Conservation (phyloP, 2,113 vertebrate species). For the Salvelinus fontinalis region DNA sequence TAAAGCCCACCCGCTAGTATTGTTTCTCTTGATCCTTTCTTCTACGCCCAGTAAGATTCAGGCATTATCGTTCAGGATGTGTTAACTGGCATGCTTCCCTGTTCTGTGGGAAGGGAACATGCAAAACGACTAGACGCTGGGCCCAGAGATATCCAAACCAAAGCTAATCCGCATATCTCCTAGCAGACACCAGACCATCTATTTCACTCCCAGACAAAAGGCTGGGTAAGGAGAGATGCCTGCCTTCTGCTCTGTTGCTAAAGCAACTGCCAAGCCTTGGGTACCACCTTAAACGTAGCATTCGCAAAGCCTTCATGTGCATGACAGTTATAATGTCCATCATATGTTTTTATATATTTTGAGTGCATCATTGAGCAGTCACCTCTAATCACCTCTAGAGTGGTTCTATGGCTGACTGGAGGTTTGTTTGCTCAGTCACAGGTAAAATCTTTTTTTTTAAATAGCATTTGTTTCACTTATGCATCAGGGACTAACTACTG, state of each 20-base stretch:
- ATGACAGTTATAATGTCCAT: too few species aligned
- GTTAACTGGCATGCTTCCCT: slow-evolving; percentile 39
- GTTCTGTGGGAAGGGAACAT: slow-evolving; percentile 37
- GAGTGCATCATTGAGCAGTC: too few species aligned
- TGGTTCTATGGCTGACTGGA: too few species aligned
- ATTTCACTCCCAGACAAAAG: slow-evolving; percentile 33
- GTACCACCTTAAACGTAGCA: too few species aligned
- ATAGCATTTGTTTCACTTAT: not conserved
- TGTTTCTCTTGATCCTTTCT: slow-evolving; percentile 17
- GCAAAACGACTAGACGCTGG: slow-evolving; percentile 51
- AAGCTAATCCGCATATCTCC: slow-evolving; percentile 39
- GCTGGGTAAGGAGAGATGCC: too few species aligned
- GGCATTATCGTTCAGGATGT: slow-evolving; percentile 15
- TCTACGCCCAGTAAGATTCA: slow-evolving; percentile 14
- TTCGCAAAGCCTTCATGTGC: too few species aligned
- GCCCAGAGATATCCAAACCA: slow-evolving; percentile 36
- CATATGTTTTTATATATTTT: too few species aligned
- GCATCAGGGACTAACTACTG: not conserved
- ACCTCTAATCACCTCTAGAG: too few species aligned
- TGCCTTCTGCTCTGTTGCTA: too few species aligned
- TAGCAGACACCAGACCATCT: slow-evolving; percentile 58
- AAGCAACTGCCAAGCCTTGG: too few species aligned
- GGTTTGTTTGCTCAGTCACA: too few species aligned
- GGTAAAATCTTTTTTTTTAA: not conserved
- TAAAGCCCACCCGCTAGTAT: not conserved